Base-by-base conservation (phyloP, 2,797 vertebrate genomes). In the Mus spretus region DNA sequence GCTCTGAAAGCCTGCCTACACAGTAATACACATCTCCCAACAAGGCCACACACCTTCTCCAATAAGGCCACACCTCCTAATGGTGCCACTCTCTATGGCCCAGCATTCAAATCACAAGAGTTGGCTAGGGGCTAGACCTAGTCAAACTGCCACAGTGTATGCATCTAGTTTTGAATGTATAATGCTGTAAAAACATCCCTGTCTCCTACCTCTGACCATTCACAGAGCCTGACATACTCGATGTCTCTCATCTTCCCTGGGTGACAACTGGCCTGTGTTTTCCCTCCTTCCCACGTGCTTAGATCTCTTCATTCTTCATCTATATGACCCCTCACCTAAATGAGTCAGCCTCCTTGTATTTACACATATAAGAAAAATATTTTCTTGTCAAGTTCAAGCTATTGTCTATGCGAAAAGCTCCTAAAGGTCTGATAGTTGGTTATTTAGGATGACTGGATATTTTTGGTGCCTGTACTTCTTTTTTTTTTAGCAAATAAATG, bases 371-470 rank as follows among this genome's bases (percentile, higher is more conserved):
- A 90, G 53, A 72, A 89, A 92, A 47, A 40, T 11, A 10, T 31
- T 67, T 85, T 61, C 80, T 79, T 40, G 34, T 50, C 14, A 67
- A 57, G 26, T 57, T 78, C n/a, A 91, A 92, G 63, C 3, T 6
- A 12, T 78, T 88, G 15, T 34, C 14, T 75, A 55, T 85, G 78
- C 93, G 89, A 95, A 10, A 90, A 89, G 61, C 13, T 57, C 20
- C 65, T 55, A 57, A n/a, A 44, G 61, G 22, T 82, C 61, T 63
- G 2, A 57, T 75, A 79, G 3, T 44, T 24, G 53, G n/a, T 94
- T 7, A 15, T 93, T 96, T 24, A 79, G 47, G 50, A 70, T 93
- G 85, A 77, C 57, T 83, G 40, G 79, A 44, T 95, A 67, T 31
- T 59, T 28, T n/a, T 72, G 40, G 53, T 95, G 22, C 83, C 57